Evolutionary conservation across 2,888 invertebrate species (phyloP).

Genomic region (Spialia ferax): DNA sequence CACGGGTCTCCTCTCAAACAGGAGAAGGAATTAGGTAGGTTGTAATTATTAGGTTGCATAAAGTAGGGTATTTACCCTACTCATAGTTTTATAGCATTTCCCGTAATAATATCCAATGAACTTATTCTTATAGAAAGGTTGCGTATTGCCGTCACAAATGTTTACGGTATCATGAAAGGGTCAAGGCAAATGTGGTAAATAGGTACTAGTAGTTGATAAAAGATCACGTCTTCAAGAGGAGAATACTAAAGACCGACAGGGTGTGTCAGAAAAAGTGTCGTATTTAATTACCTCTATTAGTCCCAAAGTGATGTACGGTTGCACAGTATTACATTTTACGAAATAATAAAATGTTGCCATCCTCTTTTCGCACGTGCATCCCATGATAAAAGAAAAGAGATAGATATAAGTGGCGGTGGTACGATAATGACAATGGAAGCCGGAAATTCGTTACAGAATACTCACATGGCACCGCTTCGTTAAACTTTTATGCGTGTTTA

Average conservation of each 20-base stretch:
- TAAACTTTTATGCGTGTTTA: conserved; percentile 83
- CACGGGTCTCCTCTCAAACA: no score
- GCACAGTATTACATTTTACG: conserved; percentile 61
- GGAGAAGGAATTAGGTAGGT: no score
- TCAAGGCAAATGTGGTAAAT: conserved; percentile 70
- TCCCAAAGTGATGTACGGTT: conserved; percentile 70
- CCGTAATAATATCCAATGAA: conserved; percentile 5
- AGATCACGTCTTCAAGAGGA: no score
- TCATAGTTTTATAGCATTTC: no score
- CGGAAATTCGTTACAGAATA: conserved; percentile 82
- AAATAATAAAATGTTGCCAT: conserved; percentile 57
- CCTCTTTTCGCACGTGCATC: conserved; percentile 52
- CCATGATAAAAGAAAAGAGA: conserved; percentile 55
- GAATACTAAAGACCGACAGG: no score
- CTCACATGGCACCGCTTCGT: conserved; percentile 75
- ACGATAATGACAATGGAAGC: conserved; percentile 72
- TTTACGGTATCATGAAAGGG: conserved; percentile 60
- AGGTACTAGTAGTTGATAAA: background rate
- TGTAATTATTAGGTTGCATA: no score
- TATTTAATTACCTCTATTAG: conserved; percentile 81
- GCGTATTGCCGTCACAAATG: conserved; percentile 29
- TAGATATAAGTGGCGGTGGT: conserved; percentile 50
- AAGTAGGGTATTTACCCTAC: no score
- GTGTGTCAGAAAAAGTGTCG: conserved; percentile 73
- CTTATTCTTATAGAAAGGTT: conserved; percentile 26